phyloP scores from a whole-genome alignment of 2,797 vertebrate genomes.

The Cyprinodon diabolis region DNA sequence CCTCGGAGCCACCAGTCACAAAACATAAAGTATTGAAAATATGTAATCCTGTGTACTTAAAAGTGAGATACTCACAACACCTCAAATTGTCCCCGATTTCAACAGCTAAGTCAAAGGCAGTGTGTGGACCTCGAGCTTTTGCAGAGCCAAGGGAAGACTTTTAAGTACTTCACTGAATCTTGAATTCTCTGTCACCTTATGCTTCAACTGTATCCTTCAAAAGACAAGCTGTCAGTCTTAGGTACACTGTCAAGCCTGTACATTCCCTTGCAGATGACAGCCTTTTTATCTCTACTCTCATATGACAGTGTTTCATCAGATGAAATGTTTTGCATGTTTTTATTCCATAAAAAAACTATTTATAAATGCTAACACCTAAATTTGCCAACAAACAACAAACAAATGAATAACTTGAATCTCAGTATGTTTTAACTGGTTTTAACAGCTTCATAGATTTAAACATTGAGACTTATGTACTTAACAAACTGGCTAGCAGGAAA shows the following conservation, averaged over 20 bases:
- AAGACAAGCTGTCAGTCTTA: neutral
- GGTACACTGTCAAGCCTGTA: neutral
- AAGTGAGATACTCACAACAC: constrained; percentile 47
- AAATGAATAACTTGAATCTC: neutral
- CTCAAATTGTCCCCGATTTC: constrained; percentile 29
- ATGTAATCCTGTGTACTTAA: constrained; percentile 34
- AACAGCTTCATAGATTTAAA: neutral
- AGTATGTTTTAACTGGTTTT: neutral
- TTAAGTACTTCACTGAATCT: constrained; percentile 29
- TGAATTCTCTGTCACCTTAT: constrained; percentile 32
- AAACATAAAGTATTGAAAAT: constrained; percentile 61
- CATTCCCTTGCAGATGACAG: neutral
- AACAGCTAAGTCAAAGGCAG: constrained; percentile 46
- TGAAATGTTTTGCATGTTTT: neutral
- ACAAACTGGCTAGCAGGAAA: too few species aligned
- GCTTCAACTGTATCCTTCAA: constrained; percentile 2
- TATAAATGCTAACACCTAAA: neutral
- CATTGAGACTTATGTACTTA: neutral
- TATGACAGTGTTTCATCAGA: neutral
- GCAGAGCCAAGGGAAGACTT: constrained; percentile 38
- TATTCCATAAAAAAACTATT: neutral
- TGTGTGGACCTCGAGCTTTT: constrained; percentile 24
- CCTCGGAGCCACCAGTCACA: constrained; percentile 21
- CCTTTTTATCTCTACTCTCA: neutral
- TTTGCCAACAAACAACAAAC: neutral